Percentiles rank a stretch among this genome's conserved stretches.
phyloP scores from a whole-genome alignment of 2,113 vertebrate species.

The Chauna torquata region DNA sequence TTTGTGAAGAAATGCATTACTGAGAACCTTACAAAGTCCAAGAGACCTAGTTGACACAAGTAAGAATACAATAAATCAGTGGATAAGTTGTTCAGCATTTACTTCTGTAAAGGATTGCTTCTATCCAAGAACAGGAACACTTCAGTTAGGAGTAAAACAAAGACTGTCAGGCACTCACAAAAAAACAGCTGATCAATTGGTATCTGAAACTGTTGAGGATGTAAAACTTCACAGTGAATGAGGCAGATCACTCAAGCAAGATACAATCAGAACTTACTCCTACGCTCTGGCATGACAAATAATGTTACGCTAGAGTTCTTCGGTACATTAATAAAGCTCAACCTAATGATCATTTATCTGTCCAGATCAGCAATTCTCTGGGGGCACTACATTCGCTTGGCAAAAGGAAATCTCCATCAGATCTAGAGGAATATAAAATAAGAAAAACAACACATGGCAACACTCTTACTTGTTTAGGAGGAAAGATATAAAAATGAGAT shows the following conservation, averaged over 20 bases:
- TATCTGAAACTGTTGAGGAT: not conserved
- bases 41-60: rapidly evolving
- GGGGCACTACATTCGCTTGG: not conserved
- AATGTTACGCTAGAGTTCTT: not conserved
- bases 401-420: not conserved
- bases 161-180: not conserved
- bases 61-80: not conserved
- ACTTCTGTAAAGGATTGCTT: not conserved
- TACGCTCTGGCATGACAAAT: not conserved
- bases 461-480: not conserved
- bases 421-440: not conserved
- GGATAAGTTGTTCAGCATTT: not conserved
- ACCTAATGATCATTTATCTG: not conserved
- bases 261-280: not conserved
- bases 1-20: rapidly evolving
- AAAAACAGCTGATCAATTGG: rapidly evolving
- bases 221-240: not conserved
- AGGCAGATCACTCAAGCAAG: not conserved
- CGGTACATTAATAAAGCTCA: not conserved
- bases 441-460: not conserved
- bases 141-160: not conserved
- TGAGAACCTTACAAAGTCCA: rapidly evolving
- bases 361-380: not conserved
- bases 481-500: not conserved
- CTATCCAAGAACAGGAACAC: not conserved